Evolutionary conservation across 2,113 vertebrate species (phyloP), one percentile per base, ranked within the genome.

Genomic region (Myiagra hebetior): DNA sequence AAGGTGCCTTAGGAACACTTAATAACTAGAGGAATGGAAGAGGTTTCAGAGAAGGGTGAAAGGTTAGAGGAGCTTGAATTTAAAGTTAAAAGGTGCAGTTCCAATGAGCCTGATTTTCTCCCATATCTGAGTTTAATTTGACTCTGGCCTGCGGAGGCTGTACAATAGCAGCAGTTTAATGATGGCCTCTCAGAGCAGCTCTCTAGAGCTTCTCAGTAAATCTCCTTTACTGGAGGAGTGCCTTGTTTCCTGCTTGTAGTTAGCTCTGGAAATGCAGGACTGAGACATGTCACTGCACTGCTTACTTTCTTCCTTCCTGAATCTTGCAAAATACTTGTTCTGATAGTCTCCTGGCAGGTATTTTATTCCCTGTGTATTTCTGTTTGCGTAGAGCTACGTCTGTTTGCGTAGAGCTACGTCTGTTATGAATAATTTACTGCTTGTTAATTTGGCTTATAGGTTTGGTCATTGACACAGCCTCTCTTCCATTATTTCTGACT

Each of bases 401-500:
- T 87, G 12, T 80, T 89, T 74, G 46, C 24, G 19, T 30, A 73
- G 65, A 69, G 23, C 46, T 85, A 13, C 12, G 31, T 68, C 57
- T 47, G 42, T 46, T 88, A 60, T 19, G 30, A 91, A 70, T 91
- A 62, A 70, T 82, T 69, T 69, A 47, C 33, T 70, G 26, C 37
- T 78, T 83, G 23, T 57, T 85, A 55, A 80, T 73, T 63, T 95
- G 75, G 37, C 49, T 91, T 10, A 5, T 19, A 75, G 39, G 16
- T 91, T 91, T 20, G 11, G 31, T 60, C 72, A n/a, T 33, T 57
- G 75, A 65, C 57, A 50, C 47, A 73, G 59, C 56, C 39, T 62
- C 33, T 86, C 18, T 94, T 77, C 67, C 33, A 74, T 57, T 35
- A 26, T 72, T 91, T 92, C 77, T 88, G 68, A 67, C 60, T 88